Percentiles rank a stretch among this genome's conserved stretches.
phyloP scores from a whole-genome alignment of 2,888 invertebrate genomes.

The Lepidocyrtoides sp. region DNA sequence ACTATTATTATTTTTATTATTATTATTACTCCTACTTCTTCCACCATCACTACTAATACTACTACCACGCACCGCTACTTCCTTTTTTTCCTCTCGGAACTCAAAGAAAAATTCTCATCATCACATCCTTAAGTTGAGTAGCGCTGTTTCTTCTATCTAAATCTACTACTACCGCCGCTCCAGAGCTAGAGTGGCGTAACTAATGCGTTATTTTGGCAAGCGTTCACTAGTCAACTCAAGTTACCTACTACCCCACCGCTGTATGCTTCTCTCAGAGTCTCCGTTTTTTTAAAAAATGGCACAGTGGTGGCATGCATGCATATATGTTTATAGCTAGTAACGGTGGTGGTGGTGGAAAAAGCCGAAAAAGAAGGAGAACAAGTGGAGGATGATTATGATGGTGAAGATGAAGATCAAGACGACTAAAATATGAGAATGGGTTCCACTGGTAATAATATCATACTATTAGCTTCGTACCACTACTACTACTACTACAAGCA shows the following conservation, averaged over 20 bases:
- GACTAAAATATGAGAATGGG: constrained; percentile 36
- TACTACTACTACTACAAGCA: background rate
- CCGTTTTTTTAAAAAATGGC: constrained; percentile 58
- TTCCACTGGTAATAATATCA: background rate
- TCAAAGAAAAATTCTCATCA: constrained; percentile 63
- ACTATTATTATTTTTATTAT: constrained; percentile 20
- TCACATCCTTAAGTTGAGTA: constrained; percentile 63
- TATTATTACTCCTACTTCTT: constrained; percentile 26
- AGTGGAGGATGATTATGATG: constrained; percentile 25
- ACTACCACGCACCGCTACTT: constrained; percentile 35
- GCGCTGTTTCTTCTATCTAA: background rate
- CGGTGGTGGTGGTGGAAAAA: constrained; percentile 14
- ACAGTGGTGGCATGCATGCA: no score
- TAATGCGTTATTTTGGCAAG: constrained; percentile 79
- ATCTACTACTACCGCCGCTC: constrained; percentile 41
- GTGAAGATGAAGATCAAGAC: constrained; percentile 23
- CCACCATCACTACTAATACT: background rate
- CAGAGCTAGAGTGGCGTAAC: constrained; percentile 80
- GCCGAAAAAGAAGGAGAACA: background rate
- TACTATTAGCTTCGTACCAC: background rate
- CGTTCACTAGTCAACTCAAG: constrained; percentile 77
- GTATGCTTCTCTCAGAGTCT: background rate
- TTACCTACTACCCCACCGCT: constrained; percentile 42
- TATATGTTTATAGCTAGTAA: background rate
- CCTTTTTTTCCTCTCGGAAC: constrained; percentile 3